A percentile compares a stretch with the other conserved stretches of the same genome.
phyloP scores from a whole-genome alignment of 2,888 invertebrate species.

The Embidobia sp. region DNA sequence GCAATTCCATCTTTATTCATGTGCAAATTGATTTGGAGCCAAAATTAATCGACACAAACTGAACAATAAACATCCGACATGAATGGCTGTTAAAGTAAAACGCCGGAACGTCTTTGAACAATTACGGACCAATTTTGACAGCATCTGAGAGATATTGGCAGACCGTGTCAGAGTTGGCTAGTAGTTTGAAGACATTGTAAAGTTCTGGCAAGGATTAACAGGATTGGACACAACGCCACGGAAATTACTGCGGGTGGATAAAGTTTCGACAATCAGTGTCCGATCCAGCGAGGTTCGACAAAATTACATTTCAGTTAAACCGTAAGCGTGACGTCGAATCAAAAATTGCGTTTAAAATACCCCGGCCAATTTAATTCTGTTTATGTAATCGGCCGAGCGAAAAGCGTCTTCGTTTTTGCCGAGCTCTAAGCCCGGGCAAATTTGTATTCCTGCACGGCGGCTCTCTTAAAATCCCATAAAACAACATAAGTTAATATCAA shows the following conservation, averaged over 20 bases:
- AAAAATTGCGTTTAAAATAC: conserved; percentile 14
- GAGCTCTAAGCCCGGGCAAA: conserved; percentile 17
- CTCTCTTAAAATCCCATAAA: conserved; percentile 49
- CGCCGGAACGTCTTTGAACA: not conserved
- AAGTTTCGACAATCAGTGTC: conserved; percentile 30
- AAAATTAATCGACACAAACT: too few relatives aligned
- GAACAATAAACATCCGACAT: too few relatives aligned
- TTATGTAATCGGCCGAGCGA: too few relatives aligned
- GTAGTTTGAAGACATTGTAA: conserved; percentile 29
- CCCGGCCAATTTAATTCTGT: not conserved
- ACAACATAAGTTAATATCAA: conserved; percentile 47
- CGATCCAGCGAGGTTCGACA: not conserved
- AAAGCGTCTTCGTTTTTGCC: too few relatives aligned
- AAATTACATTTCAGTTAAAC: conserved; percentile 21
- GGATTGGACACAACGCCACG: conserved; percentile 12
- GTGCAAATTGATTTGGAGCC: too few relatives aligned
- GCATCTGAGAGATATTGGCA: conserved; percentile 12
- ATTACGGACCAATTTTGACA: conserved; percentile 15
- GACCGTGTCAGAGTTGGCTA: conserved; percentile 15
- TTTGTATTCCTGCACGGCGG: conserved; percentile 30
- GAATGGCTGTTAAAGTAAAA: too few relatives aligned
- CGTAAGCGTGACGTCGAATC: not conserved
- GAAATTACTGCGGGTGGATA: conserved; percentile 19
- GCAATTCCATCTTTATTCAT: too few relatives aligned
- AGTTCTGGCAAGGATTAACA: conserved; percentile 32